phyloP scores from a whole-genome alignment of 2,888 invertebrate genomes.

The Molorchus minor region DNA sequence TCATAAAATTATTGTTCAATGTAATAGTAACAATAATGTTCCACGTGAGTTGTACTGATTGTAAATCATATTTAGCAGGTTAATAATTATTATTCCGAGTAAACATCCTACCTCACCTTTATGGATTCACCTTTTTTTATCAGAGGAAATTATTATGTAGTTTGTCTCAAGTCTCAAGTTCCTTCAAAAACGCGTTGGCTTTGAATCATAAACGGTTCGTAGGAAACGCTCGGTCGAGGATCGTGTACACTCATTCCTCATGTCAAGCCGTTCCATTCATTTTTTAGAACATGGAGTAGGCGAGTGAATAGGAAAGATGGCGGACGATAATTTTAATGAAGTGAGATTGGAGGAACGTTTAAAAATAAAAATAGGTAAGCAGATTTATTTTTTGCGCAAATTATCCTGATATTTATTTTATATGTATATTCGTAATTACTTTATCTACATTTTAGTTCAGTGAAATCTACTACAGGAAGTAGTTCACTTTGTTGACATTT shows the following conservation, averaged over 20 bases:
- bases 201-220: slow-evolving; percentile 26
- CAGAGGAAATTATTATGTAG: slow-evolving; percentile 32
- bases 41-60: slow-evolving; percentile 23
- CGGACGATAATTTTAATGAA: slow-evolving; percentile 87
- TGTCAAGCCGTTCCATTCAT: slow-evolving; percentile 61
- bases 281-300: slow-evolving; percentile 72
- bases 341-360: slow-evolving; percentile 92
- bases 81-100: no score
- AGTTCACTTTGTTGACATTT: slow-evolving; percentile 52
- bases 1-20: slow-evolving; percentile 51
- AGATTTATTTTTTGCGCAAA: neutral
- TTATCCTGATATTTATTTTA: slow-evolving; percentile 2
- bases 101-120: no score
- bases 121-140: neutral
- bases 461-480: neutral
- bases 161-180: slow-evolving; percentile 24
- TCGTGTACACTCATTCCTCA: slow-evolving; percentile 50
- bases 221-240: slow-evolving; percentile 26
- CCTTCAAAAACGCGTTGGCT: slow-evolving; percentile 19
- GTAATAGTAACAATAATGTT: neutral
- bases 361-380: slow-evolving; percentile 94
- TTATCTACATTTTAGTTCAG: slow-evolving; percentile 6
- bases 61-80: no score
- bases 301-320: slow-evolving; percentile 82
- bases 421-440: neutral